Percentiles rank a stretch among this genome's conserved stretches.
Evolutionary conservation across 1,140 invertebrate genomes (phyloP).

Genomic region (Panonychus citri): DNA sequence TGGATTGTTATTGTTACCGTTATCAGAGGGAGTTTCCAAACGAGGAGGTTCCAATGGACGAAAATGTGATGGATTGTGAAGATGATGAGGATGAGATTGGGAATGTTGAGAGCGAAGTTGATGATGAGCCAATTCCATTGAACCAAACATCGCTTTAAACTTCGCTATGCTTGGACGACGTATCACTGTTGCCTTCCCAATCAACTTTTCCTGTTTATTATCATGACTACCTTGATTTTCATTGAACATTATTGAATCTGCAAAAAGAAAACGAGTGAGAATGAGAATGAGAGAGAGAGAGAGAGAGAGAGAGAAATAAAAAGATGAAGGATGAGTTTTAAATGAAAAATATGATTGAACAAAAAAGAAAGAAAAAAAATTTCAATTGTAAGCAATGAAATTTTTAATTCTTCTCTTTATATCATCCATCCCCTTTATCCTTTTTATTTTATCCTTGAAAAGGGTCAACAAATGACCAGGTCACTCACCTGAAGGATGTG

Average conservation of each 20-base stretch:
- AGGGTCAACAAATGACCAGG: neutral
- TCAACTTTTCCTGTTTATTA: slow-evolving; percentile 13
- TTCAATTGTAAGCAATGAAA: too few species aligned
- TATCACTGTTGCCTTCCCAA: slow-evolving; percentile 17
- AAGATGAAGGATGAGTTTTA: too few species aligned
- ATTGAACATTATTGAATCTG: neutral
- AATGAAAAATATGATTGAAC: too few species aligned
- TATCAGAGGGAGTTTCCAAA: neutral
- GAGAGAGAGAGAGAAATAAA: neutral
- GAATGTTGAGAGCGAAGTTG: neutral
- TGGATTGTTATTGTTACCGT: neutral
- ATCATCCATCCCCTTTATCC: neutral
- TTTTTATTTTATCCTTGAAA: neutral
- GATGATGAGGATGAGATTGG: neutral
- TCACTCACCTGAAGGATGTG: neutral
- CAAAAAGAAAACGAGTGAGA: neutral
- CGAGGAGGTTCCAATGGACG: too few species aligned
- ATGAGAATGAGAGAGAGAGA: neutral
- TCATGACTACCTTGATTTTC: neutral
- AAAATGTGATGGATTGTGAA: too few species aligned
- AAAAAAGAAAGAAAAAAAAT: too few species aligned
- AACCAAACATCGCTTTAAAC: slow-evolving; percentile 26
- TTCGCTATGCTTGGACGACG: slow-evolving; percentile 26
- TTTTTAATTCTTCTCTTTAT: neutral
- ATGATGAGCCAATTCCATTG: neutral